Base-by-base conservation (phyloP, 2,888 invertebrate genomes). In the Hydraecia micacea region DNA sequence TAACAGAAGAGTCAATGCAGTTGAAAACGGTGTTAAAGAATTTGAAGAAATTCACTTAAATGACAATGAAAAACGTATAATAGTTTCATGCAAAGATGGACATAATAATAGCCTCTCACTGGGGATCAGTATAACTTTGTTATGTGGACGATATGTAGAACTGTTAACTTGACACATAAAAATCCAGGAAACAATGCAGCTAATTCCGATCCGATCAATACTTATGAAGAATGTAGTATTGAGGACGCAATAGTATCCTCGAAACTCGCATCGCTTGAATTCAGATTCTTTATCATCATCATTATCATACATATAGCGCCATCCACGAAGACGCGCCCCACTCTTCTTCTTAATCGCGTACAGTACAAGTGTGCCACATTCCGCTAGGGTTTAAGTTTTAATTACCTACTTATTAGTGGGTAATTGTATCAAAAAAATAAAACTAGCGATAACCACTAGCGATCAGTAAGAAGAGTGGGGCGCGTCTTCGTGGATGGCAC, bases 71-170 rank as follows among this genome's bases (percentile, higher is more conserved):
- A 36, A 73, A 49, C 15, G 32, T 32, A 32, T 32, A 32, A 32
- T 32, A 65, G 32, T 3, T 60, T 71, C 13, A 21, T 71, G 21
- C 36, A 49, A 75, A 73, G 28, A 39, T 18, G 36, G 15, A 18
- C 1, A 32, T 68, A 39, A 39, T 75, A 4, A 18, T 67, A 95
- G 91, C 39, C 86, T 89, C 88, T 89, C 83, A 81, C 81, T 80
- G 80, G 39, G 46, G 73, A 74, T 75, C 72, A 82, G 67, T 9
- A 28, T 63, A 11, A 68, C 28, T 75, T 46, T 78, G 36, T 15
- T 55, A 42, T 62, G 18, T 81, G 66, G 68, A 73, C 46, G 58
- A 60, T 55, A n/a, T 15, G 32, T 36, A 18, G 21, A 9, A 28
- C 11, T 69, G n/a, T 60, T 60, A 28, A 73, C 6, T 58, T 32